phyloP scores from a whole-genome alignment of 2,888 invertebrate species.

The Thera britannica region DNA sequence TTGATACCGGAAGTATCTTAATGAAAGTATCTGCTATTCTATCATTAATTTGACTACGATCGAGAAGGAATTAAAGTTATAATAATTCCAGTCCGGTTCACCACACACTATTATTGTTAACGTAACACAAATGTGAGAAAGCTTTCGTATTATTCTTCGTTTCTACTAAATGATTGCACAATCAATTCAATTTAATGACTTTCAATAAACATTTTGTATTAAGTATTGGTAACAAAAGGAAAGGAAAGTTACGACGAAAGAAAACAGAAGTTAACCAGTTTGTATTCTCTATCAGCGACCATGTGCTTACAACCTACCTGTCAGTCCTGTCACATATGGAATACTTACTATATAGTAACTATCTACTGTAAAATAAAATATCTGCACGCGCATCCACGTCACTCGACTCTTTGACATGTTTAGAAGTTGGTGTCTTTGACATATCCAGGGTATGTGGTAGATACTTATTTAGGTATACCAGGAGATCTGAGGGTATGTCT shows the following conservation, averaged over 20 bases:
- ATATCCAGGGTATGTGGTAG: too few relatives aligned
- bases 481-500: too few relatives aligned
- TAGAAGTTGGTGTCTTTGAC: too few relatives aligned
- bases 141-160: constrained; percentile 9
- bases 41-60: constrained; percentile 7
- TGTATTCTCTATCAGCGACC: neutral
- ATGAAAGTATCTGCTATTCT: constrained; percentile 24
- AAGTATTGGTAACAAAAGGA: neutral
- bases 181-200: constrained; percentile 11
- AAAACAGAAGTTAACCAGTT: neutral
- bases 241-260: neutral
- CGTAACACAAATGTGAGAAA: constrained; percentile 18
- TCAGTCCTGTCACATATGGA: too few relatives aligned
- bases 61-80: neutral
- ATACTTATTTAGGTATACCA: too few relatives aligned
- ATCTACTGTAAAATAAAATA: too few relatives aligned
- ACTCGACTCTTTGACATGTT: too few relatives aligned
- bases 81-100: constrained; percentile 10
- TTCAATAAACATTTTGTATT: neutral
- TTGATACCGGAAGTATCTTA: constrained; percentile 25
- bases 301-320: neutral
- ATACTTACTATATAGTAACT: too few relatives aligned
- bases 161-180: constrained; percentile 19
- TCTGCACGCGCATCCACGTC: too few relatives aligned
- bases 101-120: neutral